Conservation (phyloP, 2,113 vertebrate species). For the Burhinus bistriatus region DNA sequence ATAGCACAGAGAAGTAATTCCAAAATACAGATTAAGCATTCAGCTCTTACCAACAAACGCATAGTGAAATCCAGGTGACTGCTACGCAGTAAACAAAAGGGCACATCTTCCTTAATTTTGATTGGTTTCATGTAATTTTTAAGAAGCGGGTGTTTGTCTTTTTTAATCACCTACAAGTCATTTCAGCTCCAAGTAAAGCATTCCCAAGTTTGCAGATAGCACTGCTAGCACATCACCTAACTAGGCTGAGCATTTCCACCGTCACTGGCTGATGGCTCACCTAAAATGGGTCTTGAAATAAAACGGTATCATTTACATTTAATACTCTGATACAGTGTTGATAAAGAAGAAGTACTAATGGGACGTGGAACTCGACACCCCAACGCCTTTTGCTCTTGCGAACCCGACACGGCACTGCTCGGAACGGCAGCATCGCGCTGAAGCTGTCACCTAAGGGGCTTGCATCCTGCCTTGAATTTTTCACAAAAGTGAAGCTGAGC, state of each 20-base stretch:
- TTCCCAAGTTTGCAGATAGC: background rate
- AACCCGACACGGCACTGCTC: conserved; percentile 7
- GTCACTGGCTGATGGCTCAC: background rate
- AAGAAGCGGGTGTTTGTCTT: background rate
- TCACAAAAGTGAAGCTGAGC: conserved; percentile 62
- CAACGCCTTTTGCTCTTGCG: conserved; percentile 40
- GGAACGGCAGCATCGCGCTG: conserved; percentile 41
- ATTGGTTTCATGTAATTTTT: background rate
- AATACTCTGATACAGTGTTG: conserved; percentile 23
- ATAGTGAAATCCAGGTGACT: background rate
- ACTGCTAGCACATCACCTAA: background rate
- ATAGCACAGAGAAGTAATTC: background rate
- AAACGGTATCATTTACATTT: conserved; percentile 12
- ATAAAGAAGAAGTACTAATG: background rate
- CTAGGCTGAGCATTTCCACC: background rate
- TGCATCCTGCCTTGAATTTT: conserved; percentile 47
- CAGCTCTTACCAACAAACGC: background rate
- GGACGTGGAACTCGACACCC: conserved; percentile 47
- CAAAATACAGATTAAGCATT: background rate
- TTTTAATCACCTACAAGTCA: background rate
- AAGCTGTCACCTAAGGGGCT: conserved; percentile 63
- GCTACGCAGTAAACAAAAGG: background rate
- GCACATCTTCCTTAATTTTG: background rate
- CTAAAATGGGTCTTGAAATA: background rate
- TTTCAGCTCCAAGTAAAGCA: background rate